Conservation (phyloP, 2,888 invertebrate species). For the Adineta ricciae region DNA sequence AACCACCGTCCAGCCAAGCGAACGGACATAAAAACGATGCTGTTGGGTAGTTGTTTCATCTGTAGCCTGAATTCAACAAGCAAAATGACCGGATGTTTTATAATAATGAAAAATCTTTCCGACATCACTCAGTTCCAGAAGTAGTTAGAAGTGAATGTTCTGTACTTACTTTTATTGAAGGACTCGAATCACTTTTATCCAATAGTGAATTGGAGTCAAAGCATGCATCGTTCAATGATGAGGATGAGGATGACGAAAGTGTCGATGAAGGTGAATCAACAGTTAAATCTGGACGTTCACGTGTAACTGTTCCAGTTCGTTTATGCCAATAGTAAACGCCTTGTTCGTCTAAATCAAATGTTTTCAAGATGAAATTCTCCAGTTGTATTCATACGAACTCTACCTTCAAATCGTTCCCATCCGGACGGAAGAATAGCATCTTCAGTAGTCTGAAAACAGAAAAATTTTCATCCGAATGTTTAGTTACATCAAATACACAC, state of each 20-base stretch:
- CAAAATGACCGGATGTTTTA: neutral
- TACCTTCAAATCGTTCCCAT: slow-evolving; percentile 19
- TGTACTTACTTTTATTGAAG: neutral
- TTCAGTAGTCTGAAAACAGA: neutral
- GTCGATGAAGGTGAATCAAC: neutral
- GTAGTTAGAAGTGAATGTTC: too few relatives aligned
- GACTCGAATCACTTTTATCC: neutral
- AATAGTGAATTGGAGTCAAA: neutral
- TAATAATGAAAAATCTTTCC: too few relatives aligned
- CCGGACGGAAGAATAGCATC: neutral
- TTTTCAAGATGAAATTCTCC: neutral
- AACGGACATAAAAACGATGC: slow-evolving; percentile 74
- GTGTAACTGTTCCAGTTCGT: slow-evolving; percentile 91
- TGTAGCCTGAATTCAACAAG: neutral
- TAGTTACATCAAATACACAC: neutral
- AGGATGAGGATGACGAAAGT: neutral
- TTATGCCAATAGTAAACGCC: slow-evolving; percentile 96
- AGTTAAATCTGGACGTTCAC: slow-evolving; percentile 63
- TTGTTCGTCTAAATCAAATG: slow-evolving; percentile 60
- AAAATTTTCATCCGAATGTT: neutral
- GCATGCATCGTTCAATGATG: neutral
- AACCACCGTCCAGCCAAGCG: slow-evolving; percentile 88
- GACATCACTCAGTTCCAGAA: too few relatives aligned
- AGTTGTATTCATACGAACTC: neutral
- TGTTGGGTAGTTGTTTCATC: neutral